Evolutionary conservation across 1,140 invertebrate species (phyloP), one percentile per base, ranked within the genome.

Genomic region (Bilobella aurantiaca): DNA sequence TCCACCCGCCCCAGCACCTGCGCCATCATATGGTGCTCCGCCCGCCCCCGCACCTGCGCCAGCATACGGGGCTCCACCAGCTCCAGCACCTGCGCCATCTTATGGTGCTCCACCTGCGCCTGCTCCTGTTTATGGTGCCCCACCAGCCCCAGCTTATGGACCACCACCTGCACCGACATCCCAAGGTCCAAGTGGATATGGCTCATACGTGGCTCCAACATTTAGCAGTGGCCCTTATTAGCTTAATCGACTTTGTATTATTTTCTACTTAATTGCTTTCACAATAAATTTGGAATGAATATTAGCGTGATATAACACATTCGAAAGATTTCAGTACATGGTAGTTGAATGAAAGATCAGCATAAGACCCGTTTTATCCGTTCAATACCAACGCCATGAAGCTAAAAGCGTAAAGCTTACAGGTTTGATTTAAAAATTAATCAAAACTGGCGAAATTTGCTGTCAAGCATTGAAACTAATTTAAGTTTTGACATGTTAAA

Each of bases 31-130:
- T n/a, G 37, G 37, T 42, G 37, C 37, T 42, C 37, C 37, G n/a
- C 37, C 37, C 37, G 37, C 8, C n/a, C 37, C 8, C 8, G 8
- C 8, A n/a, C 37, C 37, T 8, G 8, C 37, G 8, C 37, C 37
- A 42, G 8, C 37, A 42, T 42, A 42, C 37, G 37, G 37, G n/a
- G 37, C 37, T 42, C 37, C 37, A 42, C 37, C 37, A 42, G 37
- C 37, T 42, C 37, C 37, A 42, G 37, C 34, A 42, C 8, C 34
- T 8, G 8, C 37, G 8, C 37, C 37, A 42, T 42, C 37, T 12
- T 42, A 42, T n/a, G 37, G 37, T 5, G 49, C 49, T 53, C 49
- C 49, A 53, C 49, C 49, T 16, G 49, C 49, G 23, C 49, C 49
- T 12, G 12, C 49, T 8, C 49, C 49, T 23, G 8, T n/a, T 12